Evolutionary conservation across 1,140 invertebrate species (phyloP), one percentile per base, ranked within the genome.

Genomic region (Euura lappo): DNA sequence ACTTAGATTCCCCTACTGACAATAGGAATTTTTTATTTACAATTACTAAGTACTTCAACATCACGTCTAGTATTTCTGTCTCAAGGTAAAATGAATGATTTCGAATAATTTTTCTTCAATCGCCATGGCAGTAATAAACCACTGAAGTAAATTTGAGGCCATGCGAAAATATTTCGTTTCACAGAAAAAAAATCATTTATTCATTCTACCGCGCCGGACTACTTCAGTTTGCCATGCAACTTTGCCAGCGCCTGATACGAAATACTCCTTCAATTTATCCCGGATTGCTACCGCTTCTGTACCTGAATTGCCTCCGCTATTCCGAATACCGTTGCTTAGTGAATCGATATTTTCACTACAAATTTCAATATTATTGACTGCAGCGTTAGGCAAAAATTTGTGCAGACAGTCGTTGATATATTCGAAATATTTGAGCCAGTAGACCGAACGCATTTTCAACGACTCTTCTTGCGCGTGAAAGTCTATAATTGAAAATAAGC

Each of bases 391-490:
- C 6, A 74, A 60, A 70, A 72, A 76, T n/a, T 76, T 76, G 44
- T 76, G 72, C 3, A 76, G 46, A 46, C 75, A 76, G 51, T 10
- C 28, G 43, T 44, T 70, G 67, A 11, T 70, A 74, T 28, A 77
- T 72, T 60, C 76, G 47, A 72, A 72, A 77, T 71, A 64, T 65
- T 2, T 44, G 5, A n/a, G 4, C 46, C 10, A 74, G 11, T 42
- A 77, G 68, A 3, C 74, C 74, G 65, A 76, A 78, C 2, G 74
- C 44, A 73, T 72, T 74, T 68, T 76, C 73, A 7, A 74, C 51
- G 0, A 68, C 68, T 51, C 74, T 44, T 11, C 77, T 28, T 5
- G 75, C 77, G n/a, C 75, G 64, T 42, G 65, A 68, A n/a, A 76
- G 45, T 28, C 72, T 47, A 70, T 72, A 78, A 28, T 28, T 28